Conservation (phyloP, 53 echinoderm and acorn worm species). For the Glandiceps talaboti region DNA sequence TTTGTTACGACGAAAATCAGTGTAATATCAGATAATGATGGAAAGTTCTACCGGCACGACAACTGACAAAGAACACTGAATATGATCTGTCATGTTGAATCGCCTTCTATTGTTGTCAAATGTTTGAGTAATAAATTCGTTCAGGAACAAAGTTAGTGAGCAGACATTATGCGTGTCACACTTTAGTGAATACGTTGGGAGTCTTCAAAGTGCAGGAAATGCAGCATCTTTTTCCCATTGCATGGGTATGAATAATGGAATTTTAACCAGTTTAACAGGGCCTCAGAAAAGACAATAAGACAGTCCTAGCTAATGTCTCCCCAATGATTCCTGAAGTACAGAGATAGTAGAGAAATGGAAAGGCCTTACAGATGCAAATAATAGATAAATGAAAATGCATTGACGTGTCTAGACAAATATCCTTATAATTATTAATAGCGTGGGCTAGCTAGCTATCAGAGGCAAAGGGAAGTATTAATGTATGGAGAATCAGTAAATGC, state of each 20-base stretch:
- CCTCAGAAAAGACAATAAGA: not conserved
- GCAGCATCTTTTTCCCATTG: not conserved
- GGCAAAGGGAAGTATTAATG: not conserved
- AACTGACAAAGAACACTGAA: not conserved
- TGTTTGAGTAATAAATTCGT: not conserved
- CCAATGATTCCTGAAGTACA: not conserved
- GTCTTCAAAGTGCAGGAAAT: not conserved
- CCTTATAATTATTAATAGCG: not conserved
- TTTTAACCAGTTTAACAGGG: not conserved
- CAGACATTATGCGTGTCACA: not conserved
- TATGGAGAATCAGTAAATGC: not conserved
- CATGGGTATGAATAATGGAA: not conserved
- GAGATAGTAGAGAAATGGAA: not conserved
- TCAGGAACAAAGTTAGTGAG: not conserved
- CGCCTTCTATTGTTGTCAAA: not conserved
- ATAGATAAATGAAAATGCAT: not conserved
- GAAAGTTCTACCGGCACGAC: not conserved
- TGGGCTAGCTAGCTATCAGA: not conserved
- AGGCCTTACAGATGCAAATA: not conserved
- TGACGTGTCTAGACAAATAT: not conserved
- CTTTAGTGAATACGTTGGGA: not conserved
- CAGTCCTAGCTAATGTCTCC: not conserved
- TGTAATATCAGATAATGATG: not conserved
- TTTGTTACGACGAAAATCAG: not conserved
- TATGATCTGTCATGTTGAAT: not conserved